Evolutionary conservation across 2,113 vertebrate genomes (phyloP), one percentile per base, ranked within the genome.

Genomic region (Misgurnus anguillicaudatus): DNA sequence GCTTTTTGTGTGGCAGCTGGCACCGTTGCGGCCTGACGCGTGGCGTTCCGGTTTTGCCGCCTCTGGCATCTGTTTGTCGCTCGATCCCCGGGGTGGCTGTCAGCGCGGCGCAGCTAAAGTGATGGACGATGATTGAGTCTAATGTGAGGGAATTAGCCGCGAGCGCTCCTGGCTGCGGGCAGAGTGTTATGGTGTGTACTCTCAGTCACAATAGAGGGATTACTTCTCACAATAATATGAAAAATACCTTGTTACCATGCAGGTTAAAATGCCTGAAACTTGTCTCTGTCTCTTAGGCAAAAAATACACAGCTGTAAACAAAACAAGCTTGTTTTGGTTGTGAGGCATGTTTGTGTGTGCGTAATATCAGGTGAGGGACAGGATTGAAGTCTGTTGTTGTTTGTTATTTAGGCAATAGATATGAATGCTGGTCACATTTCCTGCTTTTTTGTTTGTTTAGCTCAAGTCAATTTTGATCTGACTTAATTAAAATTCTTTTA

Each of bases 61-160:
- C 73, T 64, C 73, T 53, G 73, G 36, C 58, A 61, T 48, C 67
- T 55, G 42, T 17, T 60, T 8, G n/a, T 45, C 13, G 5, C 5
- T 63, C 19, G 45, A 70, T 76, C 82, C 45, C 77, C 4, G 39
- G 70, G 66, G 77, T 76, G 47, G 51, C 68, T 77, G 82, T 76
- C 82, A 80, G 55, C 62, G 10, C 61, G 10, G 24, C 41, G 4
- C 58, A n/a, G 68, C 68, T 77, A 42, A 24, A 60, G 77, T 45
- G 79, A 84, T 70, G 64, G 71, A 80, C 19, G 85, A 68, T 78
- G 75, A 84, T 78, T 64, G 77, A 82, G 65, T 24, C 67, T 47
- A 76, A 68, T 66, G 65, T 55, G 31, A 79, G 2, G 41, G 75
- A 51, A 71, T 80, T 77, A 77, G 78, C 65, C 48, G 53, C 55